Evolutionary conservation across 2,888 invertebrate species (phyloP).

Genomic region (Chrysomela aeneicollis): DNA sequence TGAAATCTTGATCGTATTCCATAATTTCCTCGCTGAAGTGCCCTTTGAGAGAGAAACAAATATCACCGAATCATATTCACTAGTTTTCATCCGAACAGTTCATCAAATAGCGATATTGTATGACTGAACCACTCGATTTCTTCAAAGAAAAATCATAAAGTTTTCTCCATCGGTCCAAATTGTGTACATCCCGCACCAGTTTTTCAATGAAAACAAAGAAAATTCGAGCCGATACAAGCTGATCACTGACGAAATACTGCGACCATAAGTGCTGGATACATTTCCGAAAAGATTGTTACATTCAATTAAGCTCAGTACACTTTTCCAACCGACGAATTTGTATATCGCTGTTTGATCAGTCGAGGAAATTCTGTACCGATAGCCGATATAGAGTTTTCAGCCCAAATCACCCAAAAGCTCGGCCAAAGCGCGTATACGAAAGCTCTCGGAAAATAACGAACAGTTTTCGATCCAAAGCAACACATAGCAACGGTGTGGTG

Average conservation of each 20-base stretch:
- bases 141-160: not conserved
- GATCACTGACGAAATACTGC: not conserved
- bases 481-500: conserved; percentile 57
- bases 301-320: not conserved
- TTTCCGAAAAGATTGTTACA: not conserved
- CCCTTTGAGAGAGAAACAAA: not conserved
- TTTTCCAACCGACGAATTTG: conserved; percentile 11
- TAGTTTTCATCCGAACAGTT: not conserved
- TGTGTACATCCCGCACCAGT: conserved; percentile 12
- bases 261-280: not conserved
- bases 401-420: not conserved
- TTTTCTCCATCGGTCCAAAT: not conserved
- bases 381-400: conserved; percentile 8
- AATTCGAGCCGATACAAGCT: conserved; percentile 1
- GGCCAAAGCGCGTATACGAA: conserved; percentile 47
- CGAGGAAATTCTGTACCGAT: conserved; percentile 3
- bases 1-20: conserved; percentile 50
- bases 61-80: conserved; percentile 5
- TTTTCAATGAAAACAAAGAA: conserved; percentile 25
- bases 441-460: conserved; percentile 53
- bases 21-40: conserved; percentile 26
- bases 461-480: conserved; percentile 59
- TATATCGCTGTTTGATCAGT: conserved; percentile 16
- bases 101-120: not conserved
- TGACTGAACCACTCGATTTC: not conserved